Evolutionary conservation across 1,140 invertebrate genomes (phyloP), one percentile per base, ranked within the genome.

Genomic region (Drosophila sproati): DNA sequence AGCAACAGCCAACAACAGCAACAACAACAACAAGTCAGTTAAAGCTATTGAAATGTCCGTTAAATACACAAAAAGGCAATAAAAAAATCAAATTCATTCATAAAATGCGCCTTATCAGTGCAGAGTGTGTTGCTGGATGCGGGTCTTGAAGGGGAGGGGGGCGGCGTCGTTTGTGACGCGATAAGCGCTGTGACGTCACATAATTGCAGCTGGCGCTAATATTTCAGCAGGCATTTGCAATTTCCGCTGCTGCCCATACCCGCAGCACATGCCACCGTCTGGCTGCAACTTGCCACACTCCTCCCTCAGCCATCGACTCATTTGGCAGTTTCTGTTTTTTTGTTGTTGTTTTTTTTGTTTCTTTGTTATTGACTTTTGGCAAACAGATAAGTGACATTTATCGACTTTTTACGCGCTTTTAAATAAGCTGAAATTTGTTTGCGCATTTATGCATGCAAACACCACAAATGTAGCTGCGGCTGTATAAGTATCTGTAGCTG

Each of bases 321-420:
- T 31, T 61, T 34, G 41, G 57, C 43, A 35, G 31, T 60, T 60
- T 28, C 32, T 54, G 20, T 51, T 50, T 61, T 37, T 8, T 35
- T 52, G 10, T 41, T 82, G 64, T 85, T 85, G 77, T 74, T 77
- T 59, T 51, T 48, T 55, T 20, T 1, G 20, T 51, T 54, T 61
- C 34, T 8, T 35, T 52, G 2, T 43, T 82, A 66, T 85, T 85
- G 81, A 78, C 79, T 59, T 51, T 48, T 55, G 54, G 68, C 82
- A 88, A 88, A 88, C 83, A 89, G 85, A 88, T 89, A 87, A 89
- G 64, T 89, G 80, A 89, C 83, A 89, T 85, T 89, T 88, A 88
- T 85, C 83, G 83, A 88, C 85, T 87, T 87, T 88, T 87, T 87
- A 87, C 83, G 82, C 83, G 73, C 77, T 88, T 89, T 89, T 85